These are phyloP conservation scores for Andrena marginata DNA, from an alignment of 2,888 invertebrate genomes.

Conservation along the genomic window DNA sequence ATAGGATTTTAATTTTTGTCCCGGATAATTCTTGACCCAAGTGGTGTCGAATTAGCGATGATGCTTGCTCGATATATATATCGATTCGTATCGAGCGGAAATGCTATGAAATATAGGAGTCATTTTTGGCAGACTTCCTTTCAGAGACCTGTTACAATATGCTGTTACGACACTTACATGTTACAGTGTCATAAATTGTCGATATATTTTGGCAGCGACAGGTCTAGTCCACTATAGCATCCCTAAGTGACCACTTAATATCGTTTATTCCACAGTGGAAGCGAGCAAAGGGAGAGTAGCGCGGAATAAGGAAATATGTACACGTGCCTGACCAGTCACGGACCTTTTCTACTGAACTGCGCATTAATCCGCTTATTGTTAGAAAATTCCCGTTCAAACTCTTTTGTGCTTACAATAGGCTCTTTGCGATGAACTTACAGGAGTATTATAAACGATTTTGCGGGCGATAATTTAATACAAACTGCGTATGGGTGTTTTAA, in stretches of 20 bases:
- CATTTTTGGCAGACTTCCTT: background rate
- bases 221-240: background rate
- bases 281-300: no score
- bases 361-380: no score
- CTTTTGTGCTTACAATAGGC: no score
- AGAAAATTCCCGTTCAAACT: no score
- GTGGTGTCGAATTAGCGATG: background rate
- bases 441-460: no score
- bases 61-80: conserved; percentile 29
- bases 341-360: conserved; percentile 14
- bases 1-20: conserved; percentile 36
- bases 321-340: background rate
- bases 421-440: no score
- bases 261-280: no score
- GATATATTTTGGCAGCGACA: background rate
- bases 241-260: no score
- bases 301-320: background rate
- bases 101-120: background rate
- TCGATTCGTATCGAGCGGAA: background rate
- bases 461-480: background rate
- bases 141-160: background rate
- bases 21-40: conserved; percentile 4
- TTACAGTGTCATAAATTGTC: background rate
- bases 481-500: background rate
- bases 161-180: background rate